Evolutionary conservation across 2,888 invertebrate species (phyloP).

Genomic region (Aphodius sticticus): DNA sequence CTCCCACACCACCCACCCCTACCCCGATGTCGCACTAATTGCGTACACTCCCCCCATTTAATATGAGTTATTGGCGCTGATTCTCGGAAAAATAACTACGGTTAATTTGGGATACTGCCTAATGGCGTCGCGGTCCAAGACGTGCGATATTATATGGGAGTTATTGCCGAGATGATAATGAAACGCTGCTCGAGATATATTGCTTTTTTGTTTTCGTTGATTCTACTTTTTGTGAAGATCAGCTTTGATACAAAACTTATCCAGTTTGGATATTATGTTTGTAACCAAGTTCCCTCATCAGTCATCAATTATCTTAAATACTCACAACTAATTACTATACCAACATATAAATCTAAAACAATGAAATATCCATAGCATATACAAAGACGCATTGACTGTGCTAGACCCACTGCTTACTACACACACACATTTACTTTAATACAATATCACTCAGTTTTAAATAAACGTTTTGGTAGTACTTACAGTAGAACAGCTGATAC

Average conservation of each 20-base stretch:
- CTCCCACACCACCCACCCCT: background rate
- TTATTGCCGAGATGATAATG: background rate
- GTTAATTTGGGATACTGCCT: background rate
- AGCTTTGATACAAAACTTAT: background rate
- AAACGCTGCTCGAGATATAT: background rate
- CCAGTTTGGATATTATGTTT: constrained; percentile 5
- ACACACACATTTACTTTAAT: too few relatives aligned
- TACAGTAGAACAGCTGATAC: too few relatives aligned
- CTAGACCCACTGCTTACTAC: too few relatives aligned
- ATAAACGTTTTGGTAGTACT: too few relatives aligned
- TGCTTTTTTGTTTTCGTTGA: background rate
- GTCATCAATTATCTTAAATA: too few relatives aligned
- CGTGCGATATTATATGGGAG: background rate
- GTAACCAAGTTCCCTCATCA: constrained; percentile 4
- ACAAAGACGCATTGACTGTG: too few relatives aligned
- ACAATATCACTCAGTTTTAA: too few relatives aligned
- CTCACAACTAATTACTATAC: too few relatives aligned
- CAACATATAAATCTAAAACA: too few relatives aligned
- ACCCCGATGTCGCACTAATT: constrained; percentile 16
- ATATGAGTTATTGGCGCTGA: background rate
- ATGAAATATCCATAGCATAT: too few relatives aligned
- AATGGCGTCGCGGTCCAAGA: background rate
- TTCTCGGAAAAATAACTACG: constrained; percentile 4
- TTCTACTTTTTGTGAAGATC: background rate
- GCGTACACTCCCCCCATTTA: constrained; percentile 7